Conservation (phyloP, 2,888 invertebrate species). For the Diabrotica balteata region DNA sequence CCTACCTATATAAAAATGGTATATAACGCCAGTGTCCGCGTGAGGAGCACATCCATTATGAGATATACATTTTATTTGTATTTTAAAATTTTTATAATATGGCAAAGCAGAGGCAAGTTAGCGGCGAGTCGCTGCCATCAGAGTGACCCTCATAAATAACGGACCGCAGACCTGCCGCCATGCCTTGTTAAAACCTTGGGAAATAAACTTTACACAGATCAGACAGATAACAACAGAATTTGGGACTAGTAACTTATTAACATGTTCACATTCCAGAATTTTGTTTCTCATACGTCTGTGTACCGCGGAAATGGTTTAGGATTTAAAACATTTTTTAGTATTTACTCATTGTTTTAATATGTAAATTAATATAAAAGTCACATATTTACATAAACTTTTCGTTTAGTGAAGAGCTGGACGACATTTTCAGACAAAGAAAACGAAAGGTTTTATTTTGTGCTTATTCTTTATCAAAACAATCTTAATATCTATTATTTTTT, state of each 20-base stretch:
- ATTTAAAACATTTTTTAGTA: no score
- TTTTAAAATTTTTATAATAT: constrained; percentile 49
- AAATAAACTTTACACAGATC: constrained; percentile 57
- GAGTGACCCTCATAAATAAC: constrained; percentile 56
- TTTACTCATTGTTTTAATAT: no score
- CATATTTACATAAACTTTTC: no score
- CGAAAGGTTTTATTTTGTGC: no score
- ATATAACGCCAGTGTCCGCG: constrained; percentile 9
- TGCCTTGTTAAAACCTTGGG: constrained; percentile 54
- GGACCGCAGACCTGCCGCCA: constrained; percentile 45
- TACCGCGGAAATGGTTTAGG: constrained; percentile 23
- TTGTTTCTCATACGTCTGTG: constrained; percentile 42
- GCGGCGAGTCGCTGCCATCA: constrained; percentile 37
- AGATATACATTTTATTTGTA: constrained; percentile 50
- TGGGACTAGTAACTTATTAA: constrained; percentile 53
- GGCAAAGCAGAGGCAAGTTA: constrained; percentile 17
- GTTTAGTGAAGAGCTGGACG: no score
- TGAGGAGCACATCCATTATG: constrained; percentile 43
- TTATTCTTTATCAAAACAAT: no score
- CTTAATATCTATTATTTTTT: no score
- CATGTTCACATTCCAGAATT: constrained; percentile 50
- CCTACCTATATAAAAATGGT: no score
- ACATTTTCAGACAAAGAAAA: no score
- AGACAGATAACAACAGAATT: constrained; percentile 52
- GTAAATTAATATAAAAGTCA: no score